Base-by-base conservation (phyloP, 2,113 vertebrate genomes). In the Pavo muticus region DNA sequence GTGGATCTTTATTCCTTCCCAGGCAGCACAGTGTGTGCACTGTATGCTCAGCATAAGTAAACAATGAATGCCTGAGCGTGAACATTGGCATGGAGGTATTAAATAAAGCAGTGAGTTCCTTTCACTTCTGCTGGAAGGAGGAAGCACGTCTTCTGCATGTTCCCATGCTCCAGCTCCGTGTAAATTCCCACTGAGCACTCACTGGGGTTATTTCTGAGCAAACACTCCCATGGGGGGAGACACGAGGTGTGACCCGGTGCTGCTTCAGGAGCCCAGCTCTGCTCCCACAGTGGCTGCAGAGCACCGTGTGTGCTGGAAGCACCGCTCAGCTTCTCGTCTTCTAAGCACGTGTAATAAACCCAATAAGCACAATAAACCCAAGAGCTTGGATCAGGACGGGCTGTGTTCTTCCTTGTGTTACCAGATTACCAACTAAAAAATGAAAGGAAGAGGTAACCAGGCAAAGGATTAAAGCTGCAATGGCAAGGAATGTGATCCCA, bases 1-100 rank as follows among this genome's bases (percentile, higher is more conserved):
- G 92, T 80, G 40, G 88, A 74, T 80, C 92, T 94, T 96, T 96
- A 92, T 97, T 95, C 85, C 76, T 95, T 91, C 71, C 47, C 69
- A 35, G 84, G 91, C 73, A 97, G 93, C 35, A 79, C 96, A 94
- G 89, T 79, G 90, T 85, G 42, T 44, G 77, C 61, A 20, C 83
- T 96, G 94, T 95, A 65, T 20, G 44, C 77, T 65, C 93, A 68
- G 70, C 37, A 4, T 45, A 83, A 95, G 85, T 87, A 96, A 97
- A 96, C 88, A 96, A 64, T 18, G 77, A n/a, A 35, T 83, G 90
- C 71, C 92, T 69, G 80, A 87, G 89, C 30, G 2, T 9, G 52
- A 75, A 25, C 47, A 4, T 61, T 76, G 48, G 47, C 4, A 4
- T 3, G 20, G 64, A 54, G 50, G 24, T 77, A 45, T 93, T 79